Evolutionary conservation across 30 jellyfish, hydroid and myxozoan genomes (phyloP).

Genomic region (Pelagia noctiluca): DNA sequence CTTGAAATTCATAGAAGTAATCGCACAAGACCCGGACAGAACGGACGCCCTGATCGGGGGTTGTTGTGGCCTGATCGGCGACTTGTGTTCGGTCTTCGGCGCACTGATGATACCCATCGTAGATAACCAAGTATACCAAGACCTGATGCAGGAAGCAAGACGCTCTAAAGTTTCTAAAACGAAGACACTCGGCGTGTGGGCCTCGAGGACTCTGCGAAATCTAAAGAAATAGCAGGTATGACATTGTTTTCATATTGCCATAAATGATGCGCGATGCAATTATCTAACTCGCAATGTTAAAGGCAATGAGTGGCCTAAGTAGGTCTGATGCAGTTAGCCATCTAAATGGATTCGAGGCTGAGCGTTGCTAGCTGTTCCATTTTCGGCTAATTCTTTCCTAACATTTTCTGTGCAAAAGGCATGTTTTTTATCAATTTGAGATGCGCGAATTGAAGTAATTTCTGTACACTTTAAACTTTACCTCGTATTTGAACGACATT

Average conservation of each 20-base stretch:
- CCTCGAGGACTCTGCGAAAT: conserved; percentile 87
- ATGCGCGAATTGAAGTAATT: too few relatives aligned
- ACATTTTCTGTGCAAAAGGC: too few relatives aligned
- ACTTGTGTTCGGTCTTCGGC: conserved; percentile 92
- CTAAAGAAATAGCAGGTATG: conserved; percentile 74
- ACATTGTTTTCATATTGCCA: neutral
- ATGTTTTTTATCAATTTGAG: too few relatives aligned
- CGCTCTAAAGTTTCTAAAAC: conserved; percentile 92
- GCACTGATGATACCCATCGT: conserved; percentile 76
- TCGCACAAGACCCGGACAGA: conserved; percentile 93
- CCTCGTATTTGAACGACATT: too few relatives aligned
- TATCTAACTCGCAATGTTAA: neutral
- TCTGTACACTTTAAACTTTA: too few relatives aligned
- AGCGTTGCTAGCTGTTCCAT: too few relatives aligned
- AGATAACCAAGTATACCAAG: conserved; percentile 81
- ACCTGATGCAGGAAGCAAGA: conserved; percentile 93
- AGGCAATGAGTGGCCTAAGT: too few relatives aligned
- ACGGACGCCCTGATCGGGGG: conserved; percentile 94
- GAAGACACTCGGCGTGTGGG: conserved; percentile 96
- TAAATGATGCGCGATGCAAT: too few relatives aligned
- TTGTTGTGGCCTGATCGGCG: conserved; percentile 98
- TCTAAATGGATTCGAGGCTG: too few relatives aligned
- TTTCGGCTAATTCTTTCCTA: too few relatives aligned
- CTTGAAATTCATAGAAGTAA: conserved; percentile 79
- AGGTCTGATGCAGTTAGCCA: too few relatives aligned